Percentiles rank a stretch among this genome's conserved stretches.
phyloP scores from a whole-genome alignment of 2,797 vertebrate genomes.

The Leuciscus waleckii region DNA sequence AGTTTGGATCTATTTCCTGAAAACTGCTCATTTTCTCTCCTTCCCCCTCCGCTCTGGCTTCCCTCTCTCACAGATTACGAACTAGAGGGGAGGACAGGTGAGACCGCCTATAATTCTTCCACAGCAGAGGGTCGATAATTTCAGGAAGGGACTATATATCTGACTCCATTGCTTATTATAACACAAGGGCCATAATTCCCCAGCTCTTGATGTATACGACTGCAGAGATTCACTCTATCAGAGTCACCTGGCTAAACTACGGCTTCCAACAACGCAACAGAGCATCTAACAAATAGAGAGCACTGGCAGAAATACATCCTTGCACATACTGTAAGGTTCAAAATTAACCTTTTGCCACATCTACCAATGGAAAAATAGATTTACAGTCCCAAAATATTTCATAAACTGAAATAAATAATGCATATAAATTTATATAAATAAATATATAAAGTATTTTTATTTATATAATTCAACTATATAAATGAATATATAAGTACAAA shows the following conservation, averaged over 20 bases:
- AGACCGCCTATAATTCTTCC: constrained; percentile 42
- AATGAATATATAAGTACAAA: neutral
- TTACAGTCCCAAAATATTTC: neutral
- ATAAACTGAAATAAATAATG: neutral
- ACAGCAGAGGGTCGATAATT: constrained; percentile 41
- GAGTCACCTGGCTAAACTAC: constrained; percentile 33
- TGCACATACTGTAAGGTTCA: neutral
- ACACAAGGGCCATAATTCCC: constrained; percentile 35
- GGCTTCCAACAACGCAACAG: constrained; percentile 3
- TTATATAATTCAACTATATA: neutral
- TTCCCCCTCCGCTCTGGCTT: neutral
- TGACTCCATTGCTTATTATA: constrained; percentile 41
- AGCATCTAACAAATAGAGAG: neutral
- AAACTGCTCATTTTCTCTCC: constrained; percentile 16
- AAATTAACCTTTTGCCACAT: neutral
- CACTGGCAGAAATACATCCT: neutral
- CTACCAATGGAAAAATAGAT: neutral
- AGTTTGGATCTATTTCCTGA: constrained; percentile 20
- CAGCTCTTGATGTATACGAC: constrained; percentile 36
- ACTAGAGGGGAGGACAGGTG: constrained; percentile 42
- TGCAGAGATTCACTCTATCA: constrained; percentile 41
- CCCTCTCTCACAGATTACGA: constrained; percentile 29
- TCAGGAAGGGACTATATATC: constrained; percentile 44
- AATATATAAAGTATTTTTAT: neutral
- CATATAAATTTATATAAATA: fast-evolving